These are phyloP conservation scores for Sander lucioperca DNA, from an alignment of 2,113 vertebrate species.

Conservation along the genomic window DNA sequence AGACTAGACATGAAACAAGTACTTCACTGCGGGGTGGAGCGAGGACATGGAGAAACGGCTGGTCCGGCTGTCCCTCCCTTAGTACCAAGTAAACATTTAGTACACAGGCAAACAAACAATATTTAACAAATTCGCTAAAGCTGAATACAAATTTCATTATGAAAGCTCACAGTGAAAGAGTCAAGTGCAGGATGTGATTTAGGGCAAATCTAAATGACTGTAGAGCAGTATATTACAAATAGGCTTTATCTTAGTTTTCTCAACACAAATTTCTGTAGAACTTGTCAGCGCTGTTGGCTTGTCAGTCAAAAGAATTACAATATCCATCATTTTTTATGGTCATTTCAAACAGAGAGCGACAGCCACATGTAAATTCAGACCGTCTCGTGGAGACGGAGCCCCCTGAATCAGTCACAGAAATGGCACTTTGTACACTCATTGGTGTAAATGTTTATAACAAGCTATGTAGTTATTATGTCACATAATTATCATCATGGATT, in stretches of 20 bases:
- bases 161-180: background rate
- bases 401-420: constrained; percentile 12
- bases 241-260: background rate
- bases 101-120: background rate
- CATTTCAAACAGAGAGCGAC: constrained; percentile 40
- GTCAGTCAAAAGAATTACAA: constrained; percentile 19
- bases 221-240: background rate
- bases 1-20: constrained; percentile 73
- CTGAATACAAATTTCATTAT: background rate
- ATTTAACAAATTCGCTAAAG: background rate
- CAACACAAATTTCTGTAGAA: constrained; percentile 21
- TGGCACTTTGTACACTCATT: background rate
- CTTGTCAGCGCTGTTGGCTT: constrained; percentile 11
- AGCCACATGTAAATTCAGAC: constrained; percentile 24
- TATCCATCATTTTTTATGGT: constrained; percentile 34
- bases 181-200: background rate
- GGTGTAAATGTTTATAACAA: constrained; percentile 6
- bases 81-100: constrained; percentile 6
- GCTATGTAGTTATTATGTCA: background rate
- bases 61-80: constrained; percentile 54
- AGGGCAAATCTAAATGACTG: background rate
- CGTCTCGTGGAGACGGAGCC: background rate
- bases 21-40: constrained; percentile 62
- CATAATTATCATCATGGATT: background rate
- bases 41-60: constrained; percentile 53